Evolutionary conservation across 2,797 vertebrate species (phyloP).

Genomic region (Dallia pectoralis): DNA sequence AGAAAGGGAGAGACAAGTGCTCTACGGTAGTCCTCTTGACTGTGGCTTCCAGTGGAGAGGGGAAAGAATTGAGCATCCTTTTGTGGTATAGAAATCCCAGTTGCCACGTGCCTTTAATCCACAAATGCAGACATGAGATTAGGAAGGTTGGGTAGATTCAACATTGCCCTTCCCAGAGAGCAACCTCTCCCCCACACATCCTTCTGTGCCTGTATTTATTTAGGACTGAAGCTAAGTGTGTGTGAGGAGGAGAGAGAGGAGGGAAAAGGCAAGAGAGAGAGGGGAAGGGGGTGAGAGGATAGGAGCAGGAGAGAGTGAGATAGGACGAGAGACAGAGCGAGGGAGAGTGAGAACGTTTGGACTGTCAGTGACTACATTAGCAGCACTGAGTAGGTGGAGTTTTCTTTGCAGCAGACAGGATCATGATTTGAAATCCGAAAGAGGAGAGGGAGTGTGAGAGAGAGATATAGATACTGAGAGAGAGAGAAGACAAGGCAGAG

Average conservation of each 20-base stretch:
- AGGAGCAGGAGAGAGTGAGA: constrained; percentile 18
- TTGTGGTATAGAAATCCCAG: constrained; percentile 30
- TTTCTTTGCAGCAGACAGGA: constrained; percentile 60
- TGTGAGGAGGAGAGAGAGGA: constrained; percentile 4
- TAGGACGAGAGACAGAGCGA: constrained; percentile 20
- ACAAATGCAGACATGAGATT: constrained; percentile 39
- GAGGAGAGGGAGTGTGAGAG: constrained; percentile 21
- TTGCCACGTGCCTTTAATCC: constrained; percentile 40
- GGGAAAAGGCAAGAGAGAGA: constrained; percentile 12
- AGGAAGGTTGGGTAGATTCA: constrained; percentile 50
- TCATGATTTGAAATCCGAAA: constrained; percentile 59
- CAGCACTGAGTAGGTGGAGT: constrained; percentile 63
- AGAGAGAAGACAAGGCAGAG: constrained; percentile 7
- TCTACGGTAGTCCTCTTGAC: constrained; percentile 63
- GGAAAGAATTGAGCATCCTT: constrained; percentile 70
- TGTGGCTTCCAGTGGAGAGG: constrained; percentile 28
- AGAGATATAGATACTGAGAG: constrained; percentile 30
- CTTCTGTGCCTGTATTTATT: constrained; percentile 56
- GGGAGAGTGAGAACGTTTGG: constrained; percentile 39
- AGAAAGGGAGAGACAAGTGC: constrained; percentile 29
- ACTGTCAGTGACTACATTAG: constrained; percentile 65
- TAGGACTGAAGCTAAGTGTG: constrained; percentile 42
- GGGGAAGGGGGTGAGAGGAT: constrained; percentile 20
- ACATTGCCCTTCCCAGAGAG: constrained; percentile 52
- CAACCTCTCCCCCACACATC: constrained; percentile 57